Evolutionary conservation across 2,797 vertebrate species (phyloP), one percentile per base, ranked within the genome.

Genomic region (Spea hammondii): DNA sequence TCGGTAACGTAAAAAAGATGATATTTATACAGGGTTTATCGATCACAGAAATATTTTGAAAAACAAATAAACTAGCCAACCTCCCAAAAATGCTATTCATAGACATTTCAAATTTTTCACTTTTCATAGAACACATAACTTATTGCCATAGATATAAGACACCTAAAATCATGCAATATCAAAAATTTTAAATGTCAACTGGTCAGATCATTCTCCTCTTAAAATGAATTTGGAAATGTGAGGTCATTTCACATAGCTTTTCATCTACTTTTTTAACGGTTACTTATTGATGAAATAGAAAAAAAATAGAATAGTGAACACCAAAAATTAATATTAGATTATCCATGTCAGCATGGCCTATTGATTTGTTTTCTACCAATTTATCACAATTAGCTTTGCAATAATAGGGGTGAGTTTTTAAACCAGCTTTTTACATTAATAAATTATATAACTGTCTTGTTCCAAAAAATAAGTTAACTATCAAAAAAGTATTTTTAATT

Each of bases 101-200:
- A 62, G 59, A 10, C 59, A 62, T 62, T 62, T 62, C 59, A 62
- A 5, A 32, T 62, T 62, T 62, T 62, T 32, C 11, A 0, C n/a
- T 59, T 59, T 59, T 10, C 5, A 17, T 62, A 62, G 14, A 62
- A 62, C 14, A 62, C 14, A 32, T 62, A 62, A 12, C 59, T 12
- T 62, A 62, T 62, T 62, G 59, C 9, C 59, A n/a, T 62, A 17
- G n/a, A 17, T 17, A 17, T 62, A 62, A 62, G 14, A 9, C 59
- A 17, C 32, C 9, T 62, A 62, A 62, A 62, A 62, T 62, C 59
- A 62, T 17, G n/a, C 14, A 6, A 6, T 62, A 62, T 12, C n/a
- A 4, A 62, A 62, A 14, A 62, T 62, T 62, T 62, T 0, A 85
- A 82, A 62, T 62, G 59, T 17, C 59, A 62, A 5, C 14, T 62